These are phyloP conservation scores for Empis stercorea DNA, from an alignment of 2,888 invertebrate species.

Conservation along the genomic window DNA sequence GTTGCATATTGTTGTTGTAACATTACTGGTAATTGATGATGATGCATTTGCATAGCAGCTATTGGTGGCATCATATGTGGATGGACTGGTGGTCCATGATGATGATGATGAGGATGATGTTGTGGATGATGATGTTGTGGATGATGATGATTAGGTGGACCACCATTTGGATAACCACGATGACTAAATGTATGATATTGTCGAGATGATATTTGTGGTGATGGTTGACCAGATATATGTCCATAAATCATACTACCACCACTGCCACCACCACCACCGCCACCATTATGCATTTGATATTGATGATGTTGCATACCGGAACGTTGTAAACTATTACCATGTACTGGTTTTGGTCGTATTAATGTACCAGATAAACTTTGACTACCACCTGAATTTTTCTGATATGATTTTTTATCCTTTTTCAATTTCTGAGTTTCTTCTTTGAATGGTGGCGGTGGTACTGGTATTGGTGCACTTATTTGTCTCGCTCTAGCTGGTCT, in stretches of 20 bases:
- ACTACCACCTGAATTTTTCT: conserved; percentile 28
- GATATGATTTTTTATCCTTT: conserved; percentile 38
- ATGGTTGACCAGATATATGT: conserved; percentile 29
- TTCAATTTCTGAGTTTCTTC: conserved; percentile 49
- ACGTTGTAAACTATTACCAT: conserved; percentile 28
- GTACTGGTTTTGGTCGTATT: conserved; percentile 35
- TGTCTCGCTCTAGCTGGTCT: conserved; percentile 67
- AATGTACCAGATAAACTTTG: conserved; percentile 36
- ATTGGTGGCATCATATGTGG: conserved; percentile 31
- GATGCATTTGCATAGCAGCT: conserved; percentile 26
- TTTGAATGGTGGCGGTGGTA: conserved; percentile 70
- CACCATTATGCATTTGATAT: conserved; percentile 33
- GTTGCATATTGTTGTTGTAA: conserved; percentile 49
- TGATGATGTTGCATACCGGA: conserved; percentile 22
- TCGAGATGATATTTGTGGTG: conserved; percentile 21
- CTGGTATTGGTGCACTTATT: conserved; percentile 64
- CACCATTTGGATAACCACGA: conserved; percentile 26
- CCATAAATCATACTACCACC: conserved; percentile 38
- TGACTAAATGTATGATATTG: conserved; percentile 42
- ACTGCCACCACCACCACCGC: conserved; percentile 12
- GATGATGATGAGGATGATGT: conserved; percentile 19
- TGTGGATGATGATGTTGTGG: conserved; percentile 28
- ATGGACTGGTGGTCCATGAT: conserved; percentile 21
- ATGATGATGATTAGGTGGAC: conserved; percentile 21
- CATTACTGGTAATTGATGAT: conserved; percentile 28